phyloP scores from a whole-genome alignment of 2,113 vertebrate genomes.

The Grus americana region DNA sequence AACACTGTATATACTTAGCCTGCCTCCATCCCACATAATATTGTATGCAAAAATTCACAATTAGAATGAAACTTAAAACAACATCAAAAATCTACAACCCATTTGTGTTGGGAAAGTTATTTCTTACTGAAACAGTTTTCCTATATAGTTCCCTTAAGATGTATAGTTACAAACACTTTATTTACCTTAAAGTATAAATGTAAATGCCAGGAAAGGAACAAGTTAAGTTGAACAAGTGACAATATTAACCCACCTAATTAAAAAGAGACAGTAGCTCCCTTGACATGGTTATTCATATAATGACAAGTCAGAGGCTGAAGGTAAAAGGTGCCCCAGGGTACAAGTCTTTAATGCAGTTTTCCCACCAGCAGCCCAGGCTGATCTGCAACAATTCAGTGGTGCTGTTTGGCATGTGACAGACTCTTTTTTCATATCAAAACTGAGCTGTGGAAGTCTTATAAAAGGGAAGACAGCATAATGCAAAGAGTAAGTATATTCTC shows the following conservation, averaged over 20 bases:
- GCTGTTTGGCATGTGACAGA: accelerated
- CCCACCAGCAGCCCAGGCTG: too few relatives aligned
- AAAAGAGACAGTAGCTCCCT: background rate
- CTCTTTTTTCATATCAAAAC: background rate
- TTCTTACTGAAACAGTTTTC: background rate
- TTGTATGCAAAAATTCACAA: background rate
- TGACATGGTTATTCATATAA: background rate
- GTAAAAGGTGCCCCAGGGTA: accelerated
- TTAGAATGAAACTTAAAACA: background rate
- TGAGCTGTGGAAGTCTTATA: too few relatives aligned
- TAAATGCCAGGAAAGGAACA: too few relatives aligned
- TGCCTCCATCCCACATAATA: background rate
- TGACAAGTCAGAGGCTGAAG: background rate
- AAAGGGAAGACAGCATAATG: background rate
- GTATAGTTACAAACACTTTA: background rate
- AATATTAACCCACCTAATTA: background rate
- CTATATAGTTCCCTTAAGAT: background rate
- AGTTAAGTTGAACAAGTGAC: background rate
- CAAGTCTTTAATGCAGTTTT: background rate
- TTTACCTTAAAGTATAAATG: background rate
- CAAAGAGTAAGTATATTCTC: background rate
- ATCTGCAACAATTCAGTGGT: accelerated
- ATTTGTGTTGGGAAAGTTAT: background rate
- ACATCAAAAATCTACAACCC: background rate
- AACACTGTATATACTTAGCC: accelerated